Evolutionary conservation across 2,797 vertebrate genomes (phyloP).

Genomic region (Betta splendens): DNA sequence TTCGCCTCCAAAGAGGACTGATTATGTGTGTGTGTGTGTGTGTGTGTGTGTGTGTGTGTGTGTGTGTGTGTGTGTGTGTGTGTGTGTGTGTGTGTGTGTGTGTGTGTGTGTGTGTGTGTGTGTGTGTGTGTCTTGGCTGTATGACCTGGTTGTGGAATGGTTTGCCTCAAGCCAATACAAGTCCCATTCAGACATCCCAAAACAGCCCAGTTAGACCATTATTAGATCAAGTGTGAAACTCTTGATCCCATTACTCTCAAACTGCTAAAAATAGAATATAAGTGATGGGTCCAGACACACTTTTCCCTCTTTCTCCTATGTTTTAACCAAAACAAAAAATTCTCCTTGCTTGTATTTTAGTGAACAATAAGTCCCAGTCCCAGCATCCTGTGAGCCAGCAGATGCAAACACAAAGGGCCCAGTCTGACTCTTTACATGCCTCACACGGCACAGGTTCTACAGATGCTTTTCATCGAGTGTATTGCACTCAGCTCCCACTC

Average conservation of each 20-base stretch:
- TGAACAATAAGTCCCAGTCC: slow-evolving; percentile 6
- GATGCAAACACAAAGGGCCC: too few species aligned
- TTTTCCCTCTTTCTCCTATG: background rate
- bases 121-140: slow-evolving; percentile 3
- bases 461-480: slow-evolving; percentile 3
- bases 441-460: too few species aligned
- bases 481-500: background rate
- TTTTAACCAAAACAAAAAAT: background rate
- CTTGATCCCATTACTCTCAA: slow-evolving; percentile 45
- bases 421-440: too few species aligned
- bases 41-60: too few species aligned
- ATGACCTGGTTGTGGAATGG: slow-evolving; percentile 11
- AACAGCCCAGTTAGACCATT: slow-evolving; percentile 8
- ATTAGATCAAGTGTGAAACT: slow-evolving; percentile 32
- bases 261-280: slow-evolving; percentile 32
- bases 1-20: slow-evolving; percentile 24
- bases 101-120: slow-evolving; percentile 1
- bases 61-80: slow-evolving; percentile 56
- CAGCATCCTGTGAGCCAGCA: background rate
- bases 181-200: slow-evolving; percentile 9
- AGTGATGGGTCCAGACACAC: slow-evolving; percentile 7
- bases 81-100: too few species aligned
- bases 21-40: slow-evolving; percentile 50
- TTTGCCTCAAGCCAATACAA: slow-evolving; percentile 10
- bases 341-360: background rate